Evolutionary conservation across 2,888 invertebrate species (phyloP), one percentile per base, ranked within the genome.

Genomic region (Lampropteryx suffumata): DNA sequence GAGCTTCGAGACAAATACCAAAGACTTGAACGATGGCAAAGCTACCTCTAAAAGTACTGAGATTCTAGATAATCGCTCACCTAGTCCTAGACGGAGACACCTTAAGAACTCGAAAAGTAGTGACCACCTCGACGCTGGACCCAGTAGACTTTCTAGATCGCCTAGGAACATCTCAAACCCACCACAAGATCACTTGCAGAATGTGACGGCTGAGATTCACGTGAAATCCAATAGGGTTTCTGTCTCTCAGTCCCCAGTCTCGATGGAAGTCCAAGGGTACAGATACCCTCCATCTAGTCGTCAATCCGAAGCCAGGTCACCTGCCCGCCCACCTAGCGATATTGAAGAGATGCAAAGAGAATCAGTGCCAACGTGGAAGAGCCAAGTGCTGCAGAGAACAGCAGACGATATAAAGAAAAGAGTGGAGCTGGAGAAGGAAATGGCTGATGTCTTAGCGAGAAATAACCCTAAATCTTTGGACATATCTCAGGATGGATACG

Each of bases 31-130:
- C 48, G 80, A 81, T 52, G 79, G 76, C 55, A 87, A 85, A 69
- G 71, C 69, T 29, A 84, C 88, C 24, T 91, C 92, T 11, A 87
- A 84, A 64, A 92, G 92, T 60, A 91, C 91, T 4, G 92, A 92
- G 59, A 62, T 76, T 17, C 65, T 90, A 35, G 89, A 90, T 43
- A 78, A 76, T 65, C 73, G 76, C 56, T 77, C 84, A n/a, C 77
- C 80, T 10, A 83, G 75, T 62, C 82, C 85, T 4, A 75, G 81
- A 57, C 65, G 80, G 48, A 82, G 74, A 52, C 76, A 77, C 65
- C 62, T 89, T 1, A 85, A 84, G 61, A 83, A 76, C 55, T 89
- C 89, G 3, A 83, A 76, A 67, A 90, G 90, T 48, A 87, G 76
- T 45, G 90, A 90, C 53, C 81, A 85, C 2, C 70, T 90, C 37